These are phyloP conservation scores for Chrysolina oricalcia DNA, from an alignment of 2,888 invertebrate genomes.

Conservation along the genomic window DNA sequence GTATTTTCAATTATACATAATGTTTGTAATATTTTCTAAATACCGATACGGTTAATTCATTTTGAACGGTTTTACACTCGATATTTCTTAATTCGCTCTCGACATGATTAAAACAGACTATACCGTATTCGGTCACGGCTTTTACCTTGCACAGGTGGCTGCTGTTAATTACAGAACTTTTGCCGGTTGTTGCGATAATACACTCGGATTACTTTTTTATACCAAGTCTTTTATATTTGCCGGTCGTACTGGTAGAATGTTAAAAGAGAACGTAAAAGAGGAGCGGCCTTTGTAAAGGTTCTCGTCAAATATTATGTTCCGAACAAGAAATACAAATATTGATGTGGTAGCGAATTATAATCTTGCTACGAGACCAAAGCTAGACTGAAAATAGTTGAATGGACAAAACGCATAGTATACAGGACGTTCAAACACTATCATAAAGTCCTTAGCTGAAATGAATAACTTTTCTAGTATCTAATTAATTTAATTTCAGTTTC, in stretches of 20 bases:
- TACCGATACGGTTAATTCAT: too few species aligned
- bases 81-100: too few species aligned
- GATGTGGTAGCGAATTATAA: background rate
- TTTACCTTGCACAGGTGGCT: slow-evolving; percentile 27
- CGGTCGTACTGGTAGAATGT: slow-evolving; percentile 37
- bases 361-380: background rate
- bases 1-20: too few species aligned
- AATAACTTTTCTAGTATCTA: too few species aligned
- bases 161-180: slow-evolving; percentile 20
- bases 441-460: too few species aligned
- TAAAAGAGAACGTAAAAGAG: slow-evolving; percentile 38
- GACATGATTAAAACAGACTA: too few species aligned
- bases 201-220: slow-evolving; percentile 22
- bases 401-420: too few species aligned
- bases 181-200: slow-evolving; percentile 17
- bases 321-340: background rate
- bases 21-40: too few species aligned
- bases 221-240: slow-evolving; percentile 18
- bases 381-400: background rate
- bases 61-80: too few species aligned
- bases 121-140: slow-evolving; percentile 13
- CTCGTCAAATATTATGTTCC: background rate
- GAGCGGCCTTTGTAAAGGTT: slow-evolving; percentile 31
- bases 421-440: too few species aligned
- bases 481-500: too few species aligned